Conservation (phyloP, 2,888 invertebrate species). For the Criorhina ranunculi region DNA sequence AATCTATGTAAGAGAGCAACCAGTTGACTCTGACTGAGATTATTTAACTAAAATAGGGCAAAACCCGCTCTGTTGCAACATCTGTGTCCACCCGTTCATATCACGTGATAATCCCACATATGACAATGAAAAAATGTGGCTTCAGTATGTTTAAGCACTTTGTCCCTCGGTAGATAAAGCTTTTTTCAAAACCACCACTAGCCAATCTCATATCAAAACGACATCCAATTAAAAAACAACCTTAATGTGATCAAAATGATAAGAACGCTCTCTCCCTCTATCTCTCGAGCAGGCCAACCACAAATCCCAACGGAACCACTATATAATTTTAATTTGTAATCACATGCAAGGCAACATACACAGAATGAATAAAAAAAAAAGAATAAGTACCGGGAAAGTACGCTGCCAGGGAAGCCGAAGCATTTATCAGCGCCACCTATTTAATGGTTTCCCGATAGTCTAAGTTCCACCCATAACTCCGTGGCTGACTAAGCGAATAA, state of each 20-base stretch:
- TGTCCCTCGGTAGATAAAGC: too few relatives aligned
- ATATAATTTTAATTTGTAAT: conserved; percentile 51
- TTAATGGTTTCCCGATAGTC: conserved; percentile 68
- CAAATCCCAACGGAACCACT: conserved; percentile 27
- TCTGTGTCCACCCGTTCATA: too few relatives aligned
- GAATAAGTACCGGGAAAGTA: neutral
- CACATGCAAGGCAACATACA: conserved; percentile 52
- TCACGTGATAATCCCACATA: too few relatives aligned
- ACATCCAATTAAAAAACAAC: neutral
- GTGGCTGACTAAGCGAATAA: conserved; percentile 69
- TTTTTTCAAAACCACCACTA: neutral
- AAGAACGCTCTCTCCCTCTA: neutral
- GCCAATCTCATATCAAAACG: neutral
- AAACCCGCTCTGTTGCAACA: too few relatives aligned
- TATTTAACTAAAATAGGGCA: too few relatives aligned
- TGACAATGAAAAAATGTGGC: too few relatives aligned
- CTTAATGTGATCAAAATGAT: conserved; percentile 46
- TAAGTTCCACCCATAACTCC: conserved; percentile 57
- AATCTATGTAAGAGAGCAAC: too few relatives aligned
- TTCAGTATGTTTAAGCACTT: too few relatives aligned
- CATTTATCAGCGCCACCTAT: conserved; percentile 72
- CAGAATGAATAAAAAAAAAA: conserved; percentile 31
- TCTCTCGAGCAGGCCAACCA: neutral
- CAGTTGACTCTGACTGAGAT: too few relatives aligned
- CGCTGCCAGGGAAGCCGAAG: conserved; percentile 52